Evolutionary conservation across 2,797 vertebrate species (phyloP).

Genomic region (Mycteria americana): DNA sequence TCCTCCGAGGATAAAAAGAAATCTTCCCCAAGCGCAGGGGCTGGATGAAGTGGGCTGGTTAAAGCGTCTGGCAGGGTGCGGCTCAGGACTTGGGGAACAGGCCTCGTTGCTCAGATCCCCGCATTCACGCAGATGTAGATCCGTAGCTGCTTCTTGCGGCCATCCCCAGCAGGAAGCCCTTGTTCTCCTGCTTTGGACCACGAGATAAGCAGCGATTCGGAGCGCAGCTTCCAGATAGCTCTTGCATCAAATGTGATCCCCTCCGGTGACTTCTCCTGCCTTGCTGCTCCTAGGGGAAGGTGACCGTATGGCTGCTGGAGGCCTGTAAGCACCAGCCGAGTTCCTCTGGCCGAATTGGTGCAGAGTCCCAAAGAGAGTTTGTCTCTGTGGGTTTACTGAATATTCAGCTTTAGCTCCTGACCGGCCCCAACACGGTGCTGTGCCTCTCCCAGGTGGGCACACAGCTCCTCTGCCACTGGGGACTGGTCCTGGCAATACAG

Average conservation of each 20-base stretch:
- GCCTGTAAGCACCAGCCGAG: fast-evolving
- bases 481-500: background rate
- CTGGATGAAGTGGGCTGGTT: background rate
- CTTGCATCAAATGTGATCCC: background rate
- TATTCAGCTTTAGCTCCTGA: background rate
- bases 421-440: fast-evolving
- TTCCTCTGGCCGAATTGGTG: background rate
- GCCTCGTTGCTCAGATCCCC: background rate
- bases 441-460: background rate
- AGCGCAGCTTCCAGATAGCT: background rate
- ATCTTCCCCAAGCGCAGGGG: background rate
- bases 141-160: fast-evolving
- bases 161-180: background rate
- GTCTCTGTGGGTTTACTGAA: background rate
- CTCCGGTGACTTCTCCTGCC: background rate
- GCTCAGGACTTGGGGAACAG: background rate
- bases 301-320: background rate
- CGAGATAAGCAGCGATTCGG: fast-evolving
- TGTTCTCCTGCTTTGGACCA: background rate
- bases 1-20: background rate
- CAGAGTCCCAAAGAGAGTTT: background rate
- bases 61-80: background rate
- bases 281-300: background rate
- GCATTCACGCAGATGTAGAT: fast-evolving
- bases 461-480: background rate